Percentiles rank a stretch among this genome's conserved stretches.
phyloP scores from a whole-genome alignment of 2,888 invertebrate genomes.

The Parthenolecanium corni region DNA sequence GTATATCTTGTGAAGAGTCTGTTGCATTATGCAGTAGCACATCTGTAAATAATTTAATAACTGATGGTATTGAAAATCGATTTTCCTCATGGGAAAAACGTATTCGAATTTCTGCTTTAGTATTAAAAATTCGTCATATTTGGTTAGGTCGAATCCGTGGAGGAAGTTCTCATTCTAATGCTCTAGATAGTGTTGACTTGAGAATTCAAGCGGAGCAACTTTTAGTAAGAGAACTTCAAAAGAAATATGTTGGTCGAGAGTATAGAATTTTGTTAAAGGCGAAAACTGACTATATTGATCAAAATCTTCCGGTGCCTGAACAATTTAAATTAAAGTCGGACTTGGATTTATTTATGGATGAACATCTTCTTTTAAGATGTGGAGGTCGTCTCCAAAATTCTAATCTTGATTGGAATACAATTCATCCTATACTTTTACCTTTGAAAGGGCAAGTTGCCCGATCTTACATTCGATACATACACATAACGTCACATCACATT shows the following conservation, averaged over 20 bases:
- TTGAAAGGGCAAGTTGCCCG: not conserved
- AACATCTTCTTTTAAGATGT: not conserved
- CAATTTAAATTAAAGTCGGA: too few species aligned
- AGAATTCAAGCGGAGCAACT: not conserved
- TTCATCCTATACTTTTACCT: slow-evolving; percentile 1
- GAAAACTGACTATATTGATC: too few species aligned
- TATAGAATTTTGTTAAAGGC: not conserved
- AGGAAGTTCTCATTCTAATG: too few species aligned
- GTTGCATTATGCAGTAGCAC: too few species aligned
- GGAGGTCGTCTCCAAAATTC: not conserved
- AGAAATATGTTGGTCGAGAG: not conserved
- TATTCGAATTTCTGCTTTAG: not conserved
- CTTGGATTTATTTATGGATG: not conserved
- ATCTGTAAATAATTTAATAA: too few species aligned
- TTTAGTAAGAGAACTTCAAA: not conserved
- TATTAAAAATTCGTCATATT: too few species aligned
- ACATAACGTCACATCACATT: not conserved
- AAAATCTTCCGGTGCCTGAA: too few species aligned
- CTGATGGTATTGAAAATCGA: too few species aligned
- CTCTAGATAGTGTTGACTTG: too few species aligned
- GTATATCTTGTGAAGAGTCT: too few species aligned
- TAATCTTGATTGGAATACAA: not conserved
- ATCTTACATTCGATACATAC: not conserved
- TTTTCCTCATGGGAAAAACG: not conserved
- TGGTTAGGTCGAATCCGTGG: too few species aligned